Base-by-base conservation (phyloP, 1,140 invertebrate species). In the Scaptomyza montana region DNA sequence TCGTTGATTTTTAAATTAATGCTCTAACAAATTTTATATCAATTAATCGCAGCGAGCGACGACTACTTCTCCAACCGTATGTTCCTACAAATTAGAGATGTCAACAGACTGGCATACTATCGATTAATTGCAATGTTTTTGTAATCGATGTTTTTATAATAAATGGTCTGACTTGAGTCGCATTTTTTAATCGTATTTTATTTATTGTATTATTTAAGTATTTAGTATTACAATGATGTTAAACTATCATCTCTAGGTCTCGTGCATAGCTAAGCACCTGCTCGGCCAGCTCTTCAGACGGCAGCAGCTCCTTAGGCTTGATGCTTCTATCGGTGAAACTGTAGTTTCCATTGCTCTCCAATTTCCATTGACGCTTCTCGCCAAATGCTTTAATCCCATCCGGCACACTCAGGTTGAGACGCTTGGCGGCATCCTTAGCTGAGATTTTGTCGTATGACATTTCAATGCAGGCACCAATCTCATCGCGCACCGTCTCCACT, bases 191-290 rank as follows among this genome's bases (percentile, higher is more conserved):
- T 28, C 41, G 9, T 5, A 33, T 4, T 33, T 54, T 33, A 7
- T 66, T 67, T 41, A 53, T 4, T 43, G 39, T 46, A 33, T 43
- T 77, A 75, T 25, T 71, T 54, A 66, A 57, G 45, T 45, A 63
- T 49, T 63, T 64, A 67, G 70, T 49, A 46, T 72, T 78, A 60
- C 56, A 63, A 47, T 50, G 57, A 45, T 25, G 53, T 62, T 97
- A 99, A 59, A 99, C 98, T 94, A 99, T 99, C 97, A 99, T 99
- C 94, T 99, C 99, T 55, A 99, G 93, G 94, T 99, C 98, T 91
- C 96, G 95, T 12, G 99, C 99, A 93, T 99, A 99, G 92, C 98
- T 97, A 90, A 99, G 97, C 16, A 97, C 96, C 92, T 99, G 97
- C 80, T 97, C 95, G 6, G 98, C 98, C 12, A 99, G 93, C 91